These are phyloP conservation scores for Gadopsis bispinosus DNA, from an alignment of 2,797 vertebrate species.

Conservation along the genomic window DNA sequence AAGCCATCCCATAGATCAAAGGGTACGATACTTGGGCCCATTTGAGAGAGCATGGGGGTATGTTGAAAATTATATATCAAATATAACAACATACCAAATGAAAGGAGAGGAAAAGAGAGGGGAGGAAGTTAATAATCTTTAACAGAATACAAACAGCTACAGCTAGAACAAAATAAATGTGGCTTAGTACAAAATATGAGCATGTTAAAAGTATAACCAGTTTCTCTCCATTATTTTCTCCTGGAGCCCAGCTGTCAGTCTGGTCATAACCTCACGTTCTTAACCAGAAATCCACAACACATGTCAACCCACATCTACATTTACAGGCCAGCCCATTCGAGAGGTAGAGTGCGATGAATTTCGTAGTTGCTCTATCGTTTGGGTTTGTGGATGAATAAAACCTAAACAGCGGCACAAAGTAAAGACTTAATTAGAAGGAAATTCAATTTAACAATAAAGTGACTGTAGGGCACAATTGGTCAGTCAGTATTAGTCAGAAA, in stretches of 20 bases:
- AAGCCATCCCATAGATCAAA: rapidly evolving
- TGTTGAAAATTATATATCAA: conserved; percentile 8
- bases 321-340: conserved; percentile 5
- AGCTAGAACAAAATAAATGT: conserved; percentile 2
- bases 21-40: not conserved
- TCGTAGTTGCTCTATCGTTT: not conserved
- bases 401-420: not conserved
- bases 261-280: not conserved
- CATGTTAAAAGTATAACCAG: not conserved
- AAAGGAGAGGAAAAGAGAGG: no score
- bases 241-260: conserved; percentile 28
- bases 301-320: conserved; percentile 34
- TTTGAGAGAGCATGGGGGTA: not conserved
- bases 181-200: not conserved
- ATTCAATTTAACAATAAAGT: conserved; percentile 21
- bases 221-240: not conserved
- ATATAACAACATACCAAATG: conserved; percentile 2
- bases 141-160: not conserved
- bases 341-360: conserved; percentile 3
- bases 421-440: conserved; percentile 17
- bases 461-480: not conserved
- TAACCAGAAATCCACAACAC: no score
- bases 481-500: conserved; percentile 2
- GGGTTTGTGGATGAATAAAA: not conserved
- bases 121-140: not conserved